Percentiles rank a stretch among this genome's conserved stretches.
Conservation (phyloP, 2,113 vertebrate species). For the Onychostruthus taczanowskii region DNA sequence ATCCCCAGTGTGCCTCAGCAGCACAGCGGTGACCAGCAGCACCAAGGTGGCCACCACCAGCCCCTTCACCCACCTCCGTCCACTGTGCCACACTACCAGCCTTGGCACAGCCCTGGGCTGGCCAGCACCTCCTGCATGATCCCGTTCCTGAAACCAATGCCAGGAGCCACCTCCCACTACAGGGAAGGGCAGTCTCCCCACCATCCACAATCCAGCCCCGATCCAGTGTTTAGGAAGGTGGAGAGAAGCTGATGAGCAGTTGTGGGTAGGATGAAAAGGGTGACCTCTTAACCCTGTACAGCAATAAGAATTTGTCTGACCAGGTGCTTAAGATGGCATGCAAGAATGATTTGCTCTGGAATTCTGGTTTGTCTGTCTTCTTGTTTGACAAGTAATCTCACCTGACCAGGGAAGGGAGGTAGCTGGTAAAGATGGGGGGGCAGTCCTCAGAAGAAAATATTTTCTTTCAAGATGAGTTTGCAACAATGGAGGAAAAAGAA, state of each 20-base stretch:
- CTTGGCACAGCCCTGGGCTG: background rate
- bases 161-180: background rate
- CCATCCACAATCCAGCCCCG: background rate
- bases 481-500: background rate
- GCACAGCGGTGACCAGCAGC: background rate
- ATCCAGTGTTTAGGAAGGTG: background rate
- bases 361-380: background rate
- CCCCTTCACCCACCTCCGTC: background rate
- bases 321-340: fast-evolving
- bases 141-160: background rate
- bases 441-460: background rate
- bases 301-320: background rate
- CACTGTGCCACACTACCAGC: background rate
- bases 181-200: background rate
- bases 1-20: background rate
- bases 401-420: background rate
- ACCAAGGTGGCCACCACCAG: background rate
- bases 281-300: background rate
- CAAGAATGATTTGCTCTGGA: background rate
- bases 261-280: background rate
- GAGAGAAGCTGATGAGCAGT: background rate
- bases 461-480: background rate
- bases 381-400: background rate
- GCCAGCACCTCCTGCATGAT: background rate
- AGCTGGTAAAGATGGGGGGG: background rate